A percentile compares a stretch with the other conserved stretches of the same genome.
Evolutionary conservation across 2,888 invertebrate genomes (phyloP).

Genomic region (Schrankia costaestrigalis): DNA sequence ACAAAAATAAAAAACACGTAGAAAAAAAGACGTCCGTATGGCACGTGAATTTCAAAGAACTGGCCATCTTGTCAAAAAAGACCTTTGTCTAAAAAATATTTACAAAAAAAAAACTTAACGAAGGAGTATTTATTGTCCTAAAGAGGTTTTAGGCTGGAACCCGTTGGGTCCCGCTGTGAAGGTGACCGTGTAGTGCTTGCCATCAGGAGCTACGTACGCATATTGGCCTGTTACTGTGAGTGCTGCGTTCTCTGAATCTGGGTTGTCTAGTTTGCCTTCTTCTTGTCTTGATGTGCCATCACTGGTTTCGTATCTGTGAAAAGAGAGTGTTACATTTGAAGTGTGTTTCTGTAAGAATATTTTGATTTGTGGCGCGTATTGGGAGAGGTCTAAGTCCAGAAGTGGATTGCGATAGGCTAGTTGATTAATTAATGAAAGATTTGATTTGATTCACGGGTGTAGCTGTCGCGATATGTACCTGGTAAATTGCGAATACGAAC

Average conservation of each 20-base stretch:
- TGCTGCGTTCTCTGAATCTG: conserved; percentile 82
- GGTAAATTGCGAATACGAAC: no score
- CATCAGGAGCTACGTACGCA: conserved; percentile 83
- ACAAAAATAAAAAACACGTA: conserved; percentile 54
- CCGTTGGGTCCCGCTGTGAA: conserved; percentile 84
- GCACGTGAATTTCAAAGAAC: conserved; percentile 63
- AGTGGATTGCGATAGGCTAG: no score
- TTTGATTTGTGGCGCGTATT: no score
- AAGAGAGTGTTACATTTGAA: no score
- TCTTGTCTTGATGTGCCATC: conserved; percentile 84
- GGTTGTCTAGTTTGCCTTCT: conserved; percentile 83
- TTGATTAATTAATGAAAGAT: no score
- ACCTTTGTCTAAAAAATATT: no score
- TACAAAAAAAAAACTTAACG: conserved; percentile 14
- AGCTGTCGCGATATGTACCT: no score
- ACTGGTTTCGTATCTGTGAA: conserved; percentile 83
- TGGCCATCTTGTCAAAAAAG: conserved; percentile 35
- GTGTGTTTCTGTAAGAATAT: no score
- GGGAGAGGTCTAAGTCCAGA: no score
- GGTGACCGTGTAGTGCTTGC: conserved; percentile 83
- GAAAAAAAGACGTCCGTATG: conserved; percentile 59
- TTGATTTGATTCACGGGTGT: no score
- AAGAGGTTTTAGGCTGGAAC: conserved; percentile 78
- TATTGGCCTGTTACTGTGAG: conserved; percentile 83
- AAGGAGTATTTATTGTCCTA: conserved; percentile 58